These are phyloP conservation scores for Spinus pinus DNA, from an alignment of 2,797 vertebrate genomes.

Conservation along the genomic window DNA sequence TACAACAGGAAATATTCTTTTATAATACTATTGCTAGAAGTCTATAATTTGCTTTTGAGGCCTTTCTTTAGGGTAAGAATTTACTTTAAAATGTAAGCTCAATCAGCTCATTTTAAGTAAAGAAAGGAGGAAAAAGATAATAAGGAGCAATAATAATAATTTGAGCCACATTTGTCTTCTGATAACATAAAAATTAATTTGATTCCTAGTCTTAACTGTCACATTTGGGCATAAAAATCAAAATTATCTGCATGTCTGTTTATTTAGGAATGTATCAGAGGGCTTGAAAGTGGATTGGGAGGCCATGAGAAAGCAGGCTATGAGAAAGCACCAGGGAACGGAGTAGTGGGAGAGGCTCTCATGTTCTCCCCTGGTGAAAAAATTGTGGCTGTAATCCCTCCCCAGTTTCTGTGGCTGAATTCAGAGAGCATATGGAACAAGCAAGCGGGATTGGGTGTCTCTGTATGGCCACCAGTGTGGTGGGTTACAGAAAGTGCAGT, in stretches of 20 bases:
- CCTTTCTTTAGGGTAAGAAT: background rate
- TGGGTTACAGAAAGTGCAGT: background rate
- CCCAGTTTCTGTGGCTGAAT: background rate
- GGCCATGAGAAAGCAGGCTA: background rate
- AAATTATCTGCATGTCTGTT: background rate
- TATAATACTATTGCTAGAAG: background rate
- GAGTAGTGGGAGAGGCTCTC: background rate
- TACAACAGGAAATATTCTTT: background rate
- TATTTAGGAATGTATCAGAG: background rate
- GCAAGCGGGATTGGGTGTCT: background rate
- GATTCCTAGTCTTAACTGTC: slow-evolving; percentile 1
- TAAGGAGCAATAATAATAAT: background rate
- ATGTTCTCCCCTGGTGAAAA: background rate
- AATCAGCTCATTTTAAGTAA: slow-evolving; percentile 30
- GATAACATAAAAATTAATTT: slow-evolving; percentile 7
- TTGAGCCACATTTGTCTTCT: slow-evolving; percentile 24
- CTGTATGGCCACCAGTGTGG: background rate
- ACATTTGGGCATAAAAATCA: background rate
- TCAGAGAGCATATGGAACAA: background rate
- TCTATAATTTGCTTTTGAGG: slow-evolving; percentile 3
- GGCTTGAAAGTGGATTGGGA: background rate
- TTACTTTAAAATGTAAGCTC: slow-evolving; percentile 19
- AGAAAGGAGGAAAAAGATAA: background rate
- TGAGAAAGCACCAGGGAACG: background rate
- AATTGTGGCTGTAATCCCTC: background rate